Evolutionary conservation across 2,113 vertebrate species (phyloP), one percentile per base, ranked within the genome.

Genomic region (Channa maculata): DNA sequence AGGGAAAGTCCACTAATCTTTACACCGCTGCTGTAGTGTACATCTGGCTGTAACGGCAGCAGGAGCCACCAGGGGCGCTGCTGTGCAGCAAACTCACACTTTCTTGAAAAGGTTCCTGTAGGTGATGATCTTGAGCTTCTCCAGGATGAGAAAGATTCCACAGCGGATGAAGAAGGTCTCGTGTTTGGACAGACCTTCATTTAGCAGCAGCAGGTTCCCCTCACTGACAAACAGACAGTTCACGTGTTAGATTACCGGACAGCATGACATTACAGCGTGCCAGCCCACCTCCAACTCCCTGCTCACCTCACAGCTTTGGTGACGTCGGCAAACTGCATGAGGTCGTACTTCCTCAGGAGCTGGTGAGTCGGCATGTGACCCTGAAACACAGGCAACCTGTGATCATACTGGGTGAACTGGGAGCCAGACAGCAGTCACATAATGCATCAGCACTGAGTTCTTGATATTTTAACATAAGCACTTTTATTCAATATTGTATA

Each of bases 111-210:
- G 97, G 88, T 98, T 99, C 85, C 98, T 94, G 92, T 96, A 98
- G 0, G 97, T 98, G 94, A 99, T 99, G 82, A 99, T 96, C 88
- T 99, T 99, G 50, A 99, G 93, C 83, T 99, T 99, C 86, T 99
- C 98, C 5, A 99, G 95, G 88, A 99, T 99, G 68, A 99, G 96
- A 89, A 99, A 99, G 86, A 99, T 99, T 8, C 98, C 98, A 1
- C 98, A 99, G 84, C 98, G 97, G 88, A 98, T 99, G 87, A 99
- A 99, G 88, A 99, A 99, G 0, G 96, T 96, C 90, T 99, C 98
- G 0, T 99, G 97, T 86, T 95, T 96, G 44, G 94, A 84, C 77
- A 99, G 78, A 2, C 98, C 97, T 2, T 98, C 97, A 0, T 97
- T 98, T 59, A 99, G 88, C 4, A 98, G 93, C 57, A 98, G 92